A percentile compares a stretch with the other conserved stretches of the same genome.
phyloP scores from a whole-genome alignment of 1,140 invertebrate genomes.

The Drosophila ficusphila region DNA sequence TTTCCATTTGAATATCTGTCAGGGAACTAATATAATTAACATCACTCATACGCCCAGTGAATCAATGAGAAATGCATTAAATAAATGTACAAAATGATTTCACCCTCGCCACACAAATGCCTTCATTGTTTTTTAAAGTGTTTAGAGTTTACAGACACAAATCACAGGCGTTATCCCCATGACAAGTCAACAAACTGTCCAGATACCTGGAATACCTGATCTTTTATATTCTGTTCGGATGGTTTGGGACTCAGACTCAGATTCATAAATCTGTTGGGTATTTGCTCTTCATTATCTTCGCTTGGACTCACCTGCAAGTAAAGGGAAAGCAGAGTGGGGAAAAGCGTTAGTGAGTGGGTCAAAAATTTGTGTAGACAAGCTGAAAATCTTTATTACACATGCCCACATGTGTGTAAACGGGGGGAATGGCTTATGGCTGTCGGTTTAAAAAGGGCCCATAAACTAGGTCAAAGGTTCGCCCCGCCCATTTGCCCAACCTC shows the following conservation, averaged over 20 bases:
- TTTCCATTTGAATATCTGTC: neutral
- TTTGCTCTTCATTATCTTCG: conserved; percentile 71
- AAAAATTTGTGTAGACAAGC: conserved; percentile 39
- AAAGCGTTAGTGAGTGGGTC: conserved; percentile 23
- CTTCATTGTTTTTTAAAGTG: neutral
- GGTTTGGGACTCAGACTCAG: neutral
- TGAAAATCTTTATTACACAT: conserved; percentile 40
- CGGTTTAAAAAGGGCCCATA: conserved; percentile 30
- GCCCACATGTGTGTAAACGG: neutral
- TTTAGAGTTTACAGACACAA: neutral
- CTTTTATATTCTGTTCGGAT: too few relatives aligned
- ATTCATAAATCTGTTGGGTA: conserved; percentile 45
- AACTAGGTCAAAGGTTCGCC: conserved; percentile 44
- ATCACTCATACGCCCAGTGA: conserved; percentile 8
- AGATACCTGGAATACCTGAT: conserved; percentile 22
- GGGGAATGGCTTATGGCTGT: conserved; percentile 21
- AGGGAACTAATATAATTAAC: conserved; percentile 1
- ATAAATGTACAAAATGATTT: neutral
- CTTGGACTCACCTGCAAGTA: conserved; percentile 62
- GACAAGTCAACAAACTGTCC: conserved; percentile 20
- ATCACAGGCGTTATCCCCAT: conserved; percentile 5
- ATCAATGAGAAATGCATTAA: neutral
- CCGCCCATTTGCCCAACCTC: neutral
- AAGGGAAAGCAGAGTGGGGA: conserved; percentile 7
- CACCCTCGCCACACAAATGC: neutral